Evolutionary conservation across 2,113 vertebrate species (phyloP).

Genomic region (Thamnaconus septentrionalis): DNA sequence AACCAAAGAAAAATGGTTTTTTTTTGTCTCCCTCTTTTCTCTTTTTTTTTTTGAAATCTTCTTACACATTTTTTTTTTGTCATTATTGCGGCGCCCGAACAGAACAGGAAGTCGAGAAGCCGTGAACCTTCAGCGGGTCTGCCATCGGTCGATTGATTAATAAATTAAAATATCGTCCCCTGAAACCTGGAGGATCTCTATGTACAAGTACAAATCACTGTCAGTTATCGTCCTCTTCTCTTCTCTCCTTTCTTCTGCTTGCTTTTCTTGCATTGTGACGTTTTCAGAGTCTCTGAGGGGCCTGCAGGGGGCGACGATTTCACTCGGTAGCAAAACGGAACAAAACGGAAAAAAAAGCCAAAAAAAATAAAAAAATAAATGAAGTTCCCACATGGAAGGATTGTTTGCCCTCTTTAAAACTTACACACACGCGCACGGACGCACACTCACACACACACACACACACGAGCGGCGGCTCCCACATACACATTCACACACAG

Average conservation of each 20-base stretch:
- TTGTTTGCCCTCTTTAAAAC: slow-evolving; percentile 15
- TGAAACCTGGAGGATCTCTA: slow-evolving; percentile 65
- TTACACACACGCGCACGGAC: neutral
- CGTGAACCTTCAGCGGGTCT: slow-evolving; percentile 29
- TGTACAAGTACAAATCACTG: slow-evolving; percentile 74
- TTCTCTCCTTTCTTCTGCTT: neutral
- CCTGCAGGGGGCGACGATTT: neutral
- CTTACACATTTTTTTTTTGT: slow-evolving; percentile 12
- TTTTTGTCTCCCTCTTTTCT: neutral
- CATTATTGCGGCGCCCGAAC: slow-evolving; percentile 22
- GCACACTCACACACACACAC: no score
- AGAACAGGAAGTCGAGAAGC: slow-evolving; percentile 26
- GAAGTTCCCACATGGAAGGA: slow-evolving; percentile 31
- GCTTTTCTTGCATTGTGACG: slow-evolving; percentile 34
- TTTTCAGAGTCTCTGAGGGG: slow-evolving; percentile 19
- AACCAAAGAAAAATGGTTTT: slow-evolving; percentile 45
- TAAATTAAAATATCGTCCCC: slow-evolving; percentile 76
- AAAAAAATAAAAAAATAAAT: no score
- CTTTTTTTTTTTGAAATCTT: slow-evolving; percentile 12
- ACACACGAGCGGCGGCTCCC: no score
- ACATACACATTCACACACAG: slow-evolving; percentile 16
- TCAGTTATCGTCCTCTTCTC: slow-evolving; percentile 42
- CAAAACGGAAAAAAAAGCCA: no score
- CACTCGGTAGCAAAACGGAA: no score
- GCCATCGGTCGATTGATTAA: slow-evolving; percentile 59